A percentile compares a stretch with the other conserved stretches of the same genome.
phyloP scores from a whole-genome alignment of 2,888 invertebrate genomes.

The Diarsia dahlii region DNA sequence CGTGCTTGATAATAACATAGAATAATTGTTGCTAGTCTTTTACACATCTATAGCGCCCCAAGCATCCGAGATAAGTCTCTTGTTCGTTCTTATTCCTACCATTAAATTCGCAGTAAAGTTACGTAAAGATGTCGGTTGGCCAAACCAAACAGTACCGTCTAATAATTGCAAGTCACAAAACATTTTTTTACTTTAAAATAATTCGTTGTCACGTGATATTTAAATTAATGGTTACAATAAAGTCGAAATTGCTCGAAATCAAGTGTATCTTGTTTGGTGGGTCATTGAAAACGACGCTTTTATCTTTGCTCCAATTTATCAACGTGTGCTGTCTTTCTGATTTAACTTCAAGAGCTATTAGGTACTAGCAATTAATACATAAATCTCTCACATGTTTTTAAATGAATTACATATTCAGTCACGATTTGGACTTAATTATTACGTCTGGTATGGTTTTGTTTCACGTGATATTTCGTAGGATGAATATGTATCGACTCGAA shows the following conservation, averaged over 20 bases:
- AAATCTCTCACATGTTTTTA: slow-evolving; percentile 11
- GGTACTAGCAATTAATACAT: slow-evolving; percentile 28
- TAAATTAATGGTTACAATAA: slow-evolving; percentile 29
- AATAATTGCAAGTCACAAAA: slow-evolving; percentile 2
- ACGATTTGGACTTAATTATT: slow-evolving; percentile 35
- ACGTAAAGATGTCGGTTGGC: not conserved
- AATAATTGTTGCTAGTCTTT: not conserved
- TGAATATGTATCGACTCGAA: not conserved
- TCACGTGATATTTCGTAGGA: not conserved
- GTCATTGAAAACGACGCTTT: slow-evolving; percentile 44
- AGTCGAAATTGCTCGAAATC: slow-evolving; percentile 13
- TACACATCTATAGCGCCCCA: not conserved
- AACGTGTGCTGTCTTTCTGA: slow-evolving; percentile 20
- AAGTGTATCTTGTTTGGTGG: slow-evolving; percentile 36
- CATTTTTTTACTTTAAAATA: not conserved
- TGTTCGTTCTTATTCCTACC: not conserved
- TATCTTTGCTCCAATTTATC: slow-evolving; percentile 36
- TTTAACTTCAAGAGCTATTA: slow-evolving; percentile 14
- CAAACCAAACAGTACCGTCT: not conserved
- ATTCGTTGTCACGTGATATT: slow-evolving; percentile 11
- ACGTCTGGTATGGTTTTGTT: slow-evolving; percentile 2
- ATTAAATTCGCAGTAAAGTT: not conserved
- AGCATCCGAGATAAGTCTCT: not conserved
- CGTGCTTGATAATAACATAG: not conserved
- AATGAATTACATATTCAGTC: slow-evolving; percentile 29